These are phyloP conservation scores for Halictus quadricinctus DNA, from an alignment of 2,888 invertebrate genomes.

Conservation along the genomic window DNA sequence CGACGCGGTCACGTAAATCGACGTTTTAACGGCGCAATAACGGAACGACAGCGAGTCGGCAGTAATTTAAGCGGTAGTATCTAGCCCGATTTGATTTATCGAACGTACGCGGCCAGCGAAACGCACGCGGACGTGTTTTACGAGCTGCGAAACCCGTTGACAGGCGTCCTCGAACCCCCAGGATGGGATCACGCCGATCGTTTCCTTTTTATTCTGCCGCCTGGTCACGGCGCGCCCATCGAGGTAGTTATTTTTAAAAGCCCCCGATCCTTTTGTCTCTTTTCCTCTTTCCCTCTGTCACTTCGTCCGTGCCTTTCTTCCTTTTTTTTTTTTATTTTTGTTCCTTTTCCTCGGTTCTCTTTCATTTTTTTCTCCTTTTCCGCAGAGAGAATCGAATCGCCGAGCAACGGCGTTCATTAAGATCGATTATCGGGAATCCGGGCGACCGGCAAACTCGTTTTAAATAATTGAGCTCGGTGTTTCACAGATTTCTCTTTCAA, in stretches of 20 bases:
- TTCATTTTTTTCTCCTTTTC: neutral
- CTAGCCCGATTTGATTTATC: slow-evolving; percentile 53
- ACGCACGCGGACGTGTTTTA: slow-evolving; percentile 39
- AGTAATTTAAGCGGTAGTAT: slow-evolving; percentile 47
- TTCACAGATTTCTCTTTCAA: neutral
- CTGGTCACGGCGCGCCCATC: neutral
- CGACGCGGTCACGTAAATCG: slow-evolving; percentile 35
- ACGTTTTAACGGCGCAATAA: slow-evolving; percentile 40
- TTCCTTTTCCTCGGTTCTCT: neutral
- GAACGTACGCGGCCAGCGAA: slow-evolving; percentile 32
- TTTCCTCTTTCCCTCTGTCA: neutral
- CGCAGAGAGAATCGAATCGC: neutral
- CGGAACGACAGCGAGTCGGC: slow-evolving; percentile 36
- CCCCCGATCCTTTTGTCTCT: neutral
- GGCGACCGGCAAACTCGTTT: slow-evolving; percentile 1
- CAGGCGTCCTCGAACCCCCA: slow-evolving; percentile 12
- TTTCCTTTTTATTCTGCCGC: neutral
- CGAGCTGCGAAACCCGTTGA: slow-evolving; percentile 45
- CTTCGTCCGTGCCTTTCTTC: neutral
- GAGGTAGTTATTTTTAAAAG: slow-evolving; percentile 3
- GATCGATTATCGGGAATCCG: slow-evolving; percentile 11
- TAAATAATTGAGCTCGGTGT: neutral
- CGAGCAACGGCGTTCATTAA: slow-evolving; percentile 3
- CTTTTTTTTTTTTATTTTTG: neutral
- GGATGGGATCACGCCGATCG: neutral